Evolutionary conservation across 2,797 vertebrate genomes (phyloP), one percentile per base, ranked within the genome.

Genomic region (Myotis pilosus): DNA sequence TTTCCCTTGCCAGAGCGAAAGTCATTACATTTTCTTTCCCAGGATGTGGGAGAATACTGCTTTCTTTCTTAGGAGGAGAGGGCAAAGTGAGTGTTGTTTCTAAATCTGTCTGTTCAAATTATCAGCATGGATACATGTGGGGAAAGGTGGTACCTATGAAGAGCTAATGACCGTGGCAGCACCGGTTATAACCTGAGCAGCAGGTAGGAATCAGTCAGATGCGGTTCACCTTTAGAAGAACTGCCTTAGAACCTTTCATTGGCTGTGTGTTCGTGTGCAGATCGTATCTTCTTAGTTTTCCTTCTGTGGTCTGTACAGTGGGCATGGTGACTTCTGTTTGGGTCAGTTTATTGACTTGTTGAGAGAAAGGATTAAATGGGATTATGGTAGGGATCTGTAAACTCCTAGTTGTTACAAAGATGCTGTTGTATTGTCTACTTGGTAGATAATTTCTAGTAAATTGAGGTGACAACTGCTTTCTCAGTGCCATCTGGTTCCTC

Each of bases 1-100:
- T 49, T 95, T 91, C 62, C 55, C 72, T 88, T 89, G 87, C 89
- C 74, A 87, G 60, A 85, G 92, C 72, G 76, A 38, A 92, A 74
- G 87, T 62, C 76, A 33, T 91, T 84, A 71, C 71, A 36, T 84
- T 71, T 96, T 91, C 66, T 94, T 92, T 87, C 28, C 25, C 41
- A 78, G 83, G 25, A 44, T 76, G 72, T 68, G 91, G 41, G 33
- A 82, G 30, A 83, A 62, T 64, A 87, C 66, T 64, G 30, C 47
- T 15, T 33, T 55, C 64, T 11, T n/a, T 55, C 64, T 23, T 17
- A 10, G 17, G n/a, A 15, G 72, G 28, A 47, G 30, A 71, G 25
- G 41, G 25, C 19, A 75, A 44, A 64, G 47, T 51, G 7, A 74
- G 33, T 60, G 17, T 86, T 38, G 85, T 93, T 91, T 49, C 30